Conservation (phyloP, 23 tunicate genomes). For the Phallusia fumigata region DNA sequence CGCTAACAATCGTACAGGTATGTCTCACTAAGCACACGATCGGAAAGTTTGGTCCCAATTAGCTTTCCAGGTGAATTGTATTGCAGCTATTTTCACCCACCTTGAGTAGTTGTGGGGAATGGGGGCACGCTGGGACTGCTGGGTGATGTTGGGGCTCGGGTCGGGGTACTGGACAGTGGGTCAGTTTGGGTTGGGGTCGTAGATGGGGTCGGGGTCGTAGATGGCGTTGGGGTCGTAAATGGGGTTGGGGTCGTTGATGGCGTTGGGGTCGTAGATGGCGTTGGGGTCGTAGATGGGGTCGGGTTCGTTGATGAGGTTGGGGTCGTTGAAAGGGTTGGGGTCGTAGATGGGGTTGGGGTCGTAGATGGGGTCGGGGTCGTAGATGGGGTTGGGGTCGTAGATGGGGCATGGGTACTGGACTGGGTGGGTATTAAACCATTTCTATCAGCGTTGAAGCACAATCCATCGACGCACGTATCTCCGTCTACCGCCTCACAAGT, state of each 20-base stretch:
- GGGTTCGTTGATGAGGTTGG: not conserved
- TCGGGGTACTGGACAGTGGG: not conserved
- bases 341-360: not conserved
- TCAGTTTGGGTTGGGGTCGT: constrained; percentile 1
- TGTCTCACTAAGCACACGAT: too few relatives aligned
- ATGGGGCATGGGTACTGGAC: not conserved
- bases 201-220: not conserved
- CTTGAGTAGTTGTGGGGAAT: not conserved
- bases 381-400: not conserved
- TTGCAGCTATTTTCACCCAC: too few relatives aligned
- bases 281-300: not conserved
- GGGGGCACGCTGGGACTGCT: not conserved
- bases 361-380: not conserved
- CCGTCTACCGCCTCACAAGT: not conserved
- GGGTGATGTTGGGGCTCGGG: not conserved
- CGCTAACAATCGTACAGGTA: too few relatives aligned
- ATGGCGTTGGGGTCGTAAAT: not conserved
- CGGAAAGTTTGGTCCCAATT: too few relatives aligned
- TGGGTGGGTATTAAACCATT: not conserved
- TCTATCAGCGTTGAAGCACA: not conserved
- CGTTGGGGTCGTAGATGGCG: not conserved
- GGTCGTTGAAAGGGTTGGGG: not conserved
- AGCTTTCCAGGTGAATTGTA: too few relatives aligned
- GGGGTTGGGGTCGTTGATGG: not conserved
- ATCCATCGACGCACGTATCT: not conserved